phyloP scores from a whole-genome alignment of 2,888 invertebrate species.

The Beris morrisii region DNA sequence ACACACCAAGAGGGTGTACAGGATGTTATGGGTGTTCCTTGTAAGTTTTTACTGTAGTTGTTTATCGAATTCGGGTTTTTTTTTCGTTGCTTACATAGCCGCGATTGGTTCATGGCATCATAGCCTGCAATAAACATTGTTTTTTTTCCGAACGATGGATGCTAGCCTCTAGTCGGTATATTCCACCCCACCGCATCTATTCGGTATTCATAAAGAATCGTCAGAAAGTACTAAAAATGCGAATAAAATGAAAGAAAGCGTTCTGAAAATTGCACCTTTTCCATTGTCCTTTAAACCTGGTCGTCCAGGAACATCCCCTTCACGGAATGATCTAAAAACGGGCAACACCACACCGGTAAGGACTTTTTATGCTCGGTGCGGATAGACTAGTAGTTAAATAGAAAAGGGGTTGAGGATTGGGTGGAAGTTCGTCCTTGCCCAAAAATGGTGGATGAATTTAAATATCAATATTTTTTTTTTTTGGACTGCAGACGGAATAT shows the following conservation, averaged over 20 bases:
- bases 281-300: conserved; percentile 6
- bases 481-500: conserved; percentile 38
- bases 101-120: conserved; percentile 37
- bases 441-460: conserved; percentile 33
- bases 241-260: conserved; percentile 37
- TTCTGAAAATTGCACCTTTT: conserved; percentile 30
- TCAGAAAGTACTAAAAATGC: conserved; percentile 37
- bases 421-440: conserved; percentile 10
- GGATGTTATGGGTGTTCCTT: conserved; percentile 4
- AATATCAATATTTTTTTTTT: conserved; percentile 39
- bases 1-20: background rate
- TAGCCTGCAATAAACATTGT: conserved; percentile 31
- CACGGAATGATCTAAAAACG: conserved; percentile 6
- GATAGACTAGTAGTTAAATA: conserved; percentile 3
- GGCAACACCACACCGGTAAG: conserved; percentile 9
- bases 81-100: conserved; percentile 12
- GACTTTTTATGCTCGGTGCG: conserved; percentile 15
- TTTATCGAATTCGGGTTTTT: conserved; percentile 21
- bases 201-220: conserved; percentile 40
- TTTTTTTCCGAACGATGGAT: conserved; percentile 11
- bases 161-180: conserved; percentile 18
- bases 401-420: background rate
- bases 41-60: conserved; percentile 32
- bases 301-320: conserved; percentile 6
- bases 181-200: conserved; percentile 27